These are phyloP conservation scores for Martes martes DNA, from an alignment of 2,113 vertebrate genomes.

Conservation along the genomic window DNA sequence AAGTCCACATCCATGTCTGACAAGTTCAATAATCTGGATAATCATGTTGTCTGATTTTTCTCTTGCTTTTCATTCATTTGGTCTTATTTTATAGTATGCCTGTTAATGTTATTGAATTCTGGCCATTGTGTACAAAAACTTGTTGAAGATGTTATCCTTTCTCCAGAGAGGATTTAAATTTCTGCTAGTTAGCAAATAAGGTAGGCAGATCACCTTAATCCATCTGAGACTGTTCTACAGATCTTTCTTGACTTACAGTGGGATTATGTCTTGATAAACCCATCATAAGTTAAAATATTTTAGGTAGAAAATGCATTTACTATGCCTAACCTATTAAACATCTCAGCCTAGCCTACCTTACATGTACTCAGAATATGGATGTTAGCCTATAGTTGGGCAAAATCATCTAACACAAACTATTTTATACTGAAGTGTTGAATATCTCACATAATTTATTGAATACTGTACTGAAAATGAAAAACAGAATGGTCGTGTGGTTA, in stretches of 20 bases:
- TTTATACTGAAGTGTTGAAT: not conserved
- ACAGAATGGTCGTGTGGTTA: not conserved
- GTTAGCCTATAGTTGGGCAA: not conserved
- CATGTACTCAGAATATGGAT: not conserved
- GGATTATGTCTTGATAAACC: not conserved
- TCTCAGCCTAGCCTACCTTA: not conserved
- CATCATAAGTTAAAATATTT: not conserved
- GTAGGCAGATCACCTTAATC: not conserved
- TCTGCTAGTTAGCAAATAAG: not conserved
- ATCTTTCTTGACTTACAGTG: not conserved
- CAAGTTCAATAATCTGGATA: not conserved
- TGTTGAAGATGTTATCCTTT: not conserved
- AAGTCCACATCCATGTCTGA: not conserved
- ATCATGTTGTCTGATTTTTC: not conserved
- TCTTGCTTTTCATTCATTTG: not conserved
- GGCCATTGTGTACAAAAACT: not conserved
- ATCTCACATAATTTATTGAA: not conserved
- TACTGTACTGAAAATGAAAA: not conserved
- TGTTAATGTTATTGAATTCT: not conserved
- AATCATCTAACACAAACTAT: not conserved
- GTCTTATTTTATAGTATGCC: not conserved
- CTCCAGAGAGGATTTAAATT: not conserved
- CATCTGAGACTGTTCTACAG: not conserved
- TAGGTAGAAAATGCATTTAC: not conserved
- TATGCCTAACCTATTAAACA: not conserved